These are phyloP conservation scores for Bergia puertoricense DNA, from an alignment of 92 coral and sea anemone genomes.

Conservation along the genomic window DNA sequence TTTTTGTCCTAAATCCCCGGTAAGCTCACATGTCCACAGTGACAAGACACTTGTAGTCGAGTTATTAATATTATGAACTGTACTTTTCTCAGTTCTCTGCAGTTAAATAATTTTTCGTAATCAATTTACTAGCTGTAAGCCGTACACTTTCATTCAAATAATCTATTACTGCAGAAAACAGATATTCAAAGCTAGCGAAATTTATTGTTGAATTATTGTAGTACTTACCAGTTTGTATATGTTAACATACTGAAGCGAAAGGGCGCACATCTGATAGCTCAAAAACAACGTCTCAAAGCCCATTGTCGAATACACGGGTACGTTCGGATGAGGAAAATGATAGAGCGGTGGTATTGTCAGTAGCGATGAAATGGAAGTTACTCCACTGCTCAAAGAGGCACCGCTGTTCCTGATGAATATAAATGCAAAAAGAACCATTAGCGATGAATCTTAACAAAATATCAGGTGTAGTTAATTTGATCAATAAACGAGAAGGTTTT, in stretches of 20 bases:
- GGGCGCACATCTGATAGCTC: conserved; percentile 77
- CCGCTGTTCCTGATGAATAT: conserved; percentile 70
- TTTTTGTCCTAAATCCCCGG: not conserved
- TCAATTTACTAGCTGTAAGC: not conserved
- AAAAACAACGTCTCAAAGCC: conserved; percentile 85
- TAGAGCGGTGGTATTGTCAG: conserved; percentile 76
- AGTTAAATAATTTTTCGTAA: not conserved
- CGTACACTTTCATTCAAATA: conserved; percentile 12
- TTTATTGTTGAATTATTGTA: not conserved
- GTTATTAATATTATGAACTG: not conserved
- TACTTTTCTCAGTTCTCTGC: not conserved
- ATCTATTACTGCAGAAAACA: conserved; percentile 22
- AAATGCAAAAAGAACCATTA: not conserved
- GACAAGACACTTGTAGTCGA: not conserved
- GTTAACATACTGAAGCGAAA: conserved; percentile 84
- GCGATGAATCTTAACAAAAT: not conserved
- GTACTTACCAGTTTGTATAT: conserved; percentile 93
- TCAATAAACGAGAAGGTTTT: not conserved
- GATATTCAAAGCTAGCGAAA: not conserved
- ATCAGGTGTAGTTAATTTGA: conserved; percentile 6
- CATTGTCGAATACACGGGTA: conserved; percentile 83
- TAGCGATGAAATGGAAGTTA: conserved; percentile 76
- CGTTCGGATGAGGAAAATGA: conserved; percentile 81
- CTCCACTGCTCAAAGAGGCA: conserved; percentile 60
- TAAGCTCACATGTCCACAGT: not conserved